A percentile compares a stretch with the other conserved stretches of the same genome.
Conservation (phyloP, 2,113 vertebrate genomes). For the Ifrita kowaldi region DNA sequence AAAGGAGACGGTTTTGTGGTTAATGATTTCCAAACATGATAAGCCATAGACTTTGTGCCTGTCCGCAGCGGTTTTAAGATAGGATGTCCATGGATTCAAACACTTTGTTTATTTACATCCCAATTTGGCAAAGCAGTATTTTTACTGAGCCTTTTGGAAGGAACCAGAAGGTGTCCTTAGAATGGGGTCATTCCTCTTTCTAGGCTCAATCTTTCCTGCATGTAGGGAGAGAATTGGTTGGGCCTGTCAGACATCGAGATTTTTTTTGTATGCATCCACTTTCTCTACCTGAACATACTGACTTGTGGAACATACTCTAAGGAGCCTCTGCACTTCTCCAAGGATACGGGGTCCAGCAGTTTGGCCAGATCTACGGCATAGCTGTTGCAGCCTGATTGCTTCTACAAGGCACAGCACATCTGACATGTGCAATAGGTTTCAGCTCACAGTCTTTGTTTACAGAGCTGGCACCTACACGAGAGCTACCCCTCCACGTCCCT, state of each 20-base stretch:
- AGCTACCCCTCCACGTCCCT: not conserved
- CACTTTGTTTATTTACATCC: not conserved
- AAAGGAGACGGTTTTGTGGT: not conserved
- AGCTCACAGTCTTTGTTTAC: rapidly evolving
- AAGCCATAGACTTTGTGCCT: not conserved
- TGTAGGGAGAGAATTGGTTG: rapidly evolving
- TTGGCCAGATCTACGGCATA: not conserved
- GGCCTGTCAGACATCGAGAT: not conserved
- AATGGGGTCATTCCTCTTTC: not conserved
- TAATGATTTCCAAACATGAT: not conserved
- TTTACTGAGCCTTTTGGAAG: not conserved
- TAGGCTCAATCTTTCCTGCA: not conserved
- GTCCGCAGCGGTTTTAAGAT: not conserved
- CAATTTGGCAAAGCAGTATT: not conserved
- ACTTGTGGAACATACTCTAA: not conserved
- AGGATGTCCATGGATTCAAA: not conserved
- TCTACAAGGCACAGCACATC: not conserved
- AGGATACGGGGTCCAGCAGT: not conserved
- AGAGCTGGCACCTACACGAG: rapidly evolving
- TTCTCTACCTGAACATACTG: not conserved
- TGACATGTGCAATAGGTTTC: not conserved
- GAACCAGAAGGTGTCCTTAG: not conserved
- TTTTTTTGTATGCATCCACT: not conserved
- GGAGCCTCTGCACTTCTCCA: not conserved
- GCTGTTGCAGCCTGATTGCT: not conserved